Base-by-base conservation (phyloP, 2,113 vertebrate genomes). In the Tinamus guttatus region DNA sequence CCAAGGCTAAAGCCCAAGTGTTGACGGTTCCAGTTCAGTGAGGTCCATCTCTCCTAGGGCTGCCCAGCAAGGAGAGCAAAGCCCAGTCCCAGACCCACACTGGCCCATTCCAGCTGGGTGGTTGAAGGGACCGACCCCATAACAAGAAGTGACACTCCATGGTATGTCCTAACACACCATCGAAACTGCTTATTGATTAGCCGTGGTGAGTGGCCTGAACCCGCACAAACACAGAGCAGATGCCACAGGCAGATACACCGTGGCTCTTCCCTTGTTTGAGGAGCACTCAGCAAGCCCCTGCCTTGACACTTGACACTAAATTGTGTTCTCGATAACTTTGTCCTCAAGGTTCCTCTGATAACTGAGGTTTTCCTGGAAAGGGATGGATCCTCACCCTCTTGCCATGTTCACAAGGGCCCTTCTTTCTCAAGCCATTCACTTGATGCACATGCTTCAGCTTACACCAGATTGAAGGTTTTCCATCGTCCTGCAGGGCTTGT, bases 241-340 rank as follows among this genome's bases (percentile, higher is more conserved):
- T 93, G 59, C 76, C 2, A 2, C 7, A 13, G 77, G 43, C 91
- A 94, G 93, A 95, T 96, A 96, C 90, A 22, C 69, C 11, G 2
- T 18, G 30, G 36, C 20, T 90, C 88, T 89, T 95, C 96, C 93
- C 92, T 96, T 95, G 84, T 73, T 74, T 93, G 65, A 77, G 90
- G 93, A 92, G 84, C 49, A 54, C 19, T 95, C 79, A 8, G 8
- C n/a, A 86, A 92, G 78, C 43, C 78, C 43, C 68, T 78, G 51
- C 73, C 52, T 79, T 77, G 89, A 93, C 45, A 77, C 52, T 77
- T 87, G 90, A 60, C 71, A 7, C 77, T 74, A 63, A 73, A 87
- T 63, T 64, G 80, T 84, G 51, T 32, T 47, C 62, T 73, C 64
- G 73, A 88, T 76, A 92, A 77, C 62, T 89, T 95, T 82, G 80